Evolutionary conservation across 2,113 vertebrate species (phyloP).

Genomic region (Ameiurus melas): DNA sequence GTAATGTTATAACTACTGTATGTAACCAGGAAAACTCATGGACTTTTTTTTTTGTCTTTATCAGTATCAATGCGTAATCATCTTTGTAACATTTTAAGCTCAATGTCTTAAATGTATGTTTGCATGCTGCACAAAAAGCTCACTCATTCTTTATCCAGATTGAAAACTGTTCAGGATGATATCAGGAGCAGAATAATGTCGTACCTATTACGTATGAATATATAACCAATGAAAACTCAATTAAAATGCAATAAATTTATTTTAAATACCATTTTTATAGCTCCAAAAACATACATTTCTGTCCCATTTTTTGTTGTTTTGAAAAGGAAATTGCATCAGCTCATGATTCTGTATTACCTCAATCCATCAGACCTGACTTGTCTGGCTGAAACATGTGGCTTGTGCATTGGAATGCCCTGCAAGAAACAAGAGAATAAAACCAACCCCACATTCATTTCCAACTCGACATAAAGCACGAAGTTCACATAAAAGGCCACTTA

Average conservation of each 20-base stretch:
- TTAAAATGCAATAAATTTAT: neutral
- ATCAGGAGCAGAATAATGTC: neutral
- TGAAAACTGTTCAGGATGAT: neutral
- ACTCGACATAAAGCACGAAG: neutral
- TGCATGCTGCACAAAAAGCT: neutral
- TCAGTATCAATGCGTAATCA: neutral
- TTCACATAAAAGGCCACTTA: neutral
- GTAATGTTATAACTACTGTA: neutral
- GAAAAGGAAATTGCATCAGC: neutral
- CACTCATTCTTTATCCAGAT: neutral
- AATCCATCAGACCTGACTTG: neutral
- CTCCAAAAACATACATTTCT: neutral
- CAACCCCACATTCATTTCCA: neutral
- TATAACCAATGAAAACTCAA: too few relatives aligned
- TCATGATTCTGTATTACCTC: neutral
- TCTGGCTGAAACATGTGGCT: neutral
- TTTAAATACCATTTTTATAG: neutral
- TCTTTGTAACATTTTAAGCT: neutral
- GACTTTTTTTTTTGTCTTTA: neutral
- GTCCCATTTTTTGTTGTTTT: neutral
- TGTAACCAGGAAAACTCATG: neutral
- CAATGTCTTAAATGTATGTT: conserved; percentile 6
- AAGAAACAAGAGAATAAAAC: neutral
- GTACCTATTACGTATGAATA: neutral
- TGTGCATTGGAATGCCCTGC: neutral